Percentiles rank a stretch among this genome's conserved stretches.
Evolutionary conservation across 2,113 vertebrate species (phyloP).

Genomic region (Larimichthys polyactis): DNA sequence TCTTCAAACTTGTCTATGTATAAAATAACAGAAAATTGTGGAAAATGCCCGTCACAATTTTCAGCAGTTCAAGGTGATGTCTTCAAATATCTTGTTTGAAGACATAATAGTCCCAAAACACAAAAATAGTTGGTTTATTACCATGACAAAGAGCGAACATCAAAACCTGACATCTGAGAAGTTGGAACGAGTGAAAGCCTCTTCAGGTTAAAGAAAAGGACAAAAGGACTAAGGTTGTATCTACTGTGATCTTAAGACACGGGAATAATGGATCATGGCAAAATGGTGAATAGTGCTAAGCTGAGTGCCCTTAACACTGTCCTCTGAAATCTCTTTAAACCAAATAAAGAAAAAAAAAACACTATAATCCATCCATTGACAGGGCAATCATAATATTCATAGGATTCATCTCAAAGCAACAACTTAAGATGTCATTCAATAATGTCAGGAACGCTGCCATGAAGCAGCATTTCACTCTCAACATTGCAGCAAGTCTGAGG

Average conservation of each 20-base stretch:
- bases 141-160: not conserved
- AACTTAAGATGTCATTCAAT: conserved; percentile 18
- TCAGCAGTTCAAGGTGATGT: not conserved
- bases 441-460: conserved; percentile 6
- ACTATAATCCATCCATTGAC: conserved; percentile 15
- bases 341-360: conserved; percentile 5
- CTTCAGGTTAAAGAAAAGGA: not conserved
- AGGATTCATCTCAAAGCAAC: conserved; percentile 21
- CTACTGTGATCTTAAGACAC: not conserved
- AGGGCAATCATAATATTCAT: conserved; percentile 17
- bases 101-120: not conserved
- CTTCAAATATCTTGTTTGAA: not conserved
- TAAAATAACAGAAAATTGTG: not conserved
- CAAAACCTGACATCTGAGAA: not conserved
- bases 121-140: not conserved
- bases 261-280: not conserved
- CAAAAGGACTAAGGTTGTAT: too few relatives aligned
- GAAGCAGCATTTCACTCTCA: conserved; percentile 42
- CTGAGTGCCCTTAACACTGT: not conserved
- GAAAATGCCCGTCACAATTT: not conserved
- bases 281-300: conserved; percentile 11
- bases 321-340: conserved; percentile 28
- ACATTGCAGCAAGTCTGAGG: conserved; percentile 38
- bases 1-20: not conserved
- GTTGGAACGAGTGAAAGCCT: not conserved